Base-by-base conservation (phyloP, 2,888 invertebrate species). In the Acrobasis repandana region DNA sequence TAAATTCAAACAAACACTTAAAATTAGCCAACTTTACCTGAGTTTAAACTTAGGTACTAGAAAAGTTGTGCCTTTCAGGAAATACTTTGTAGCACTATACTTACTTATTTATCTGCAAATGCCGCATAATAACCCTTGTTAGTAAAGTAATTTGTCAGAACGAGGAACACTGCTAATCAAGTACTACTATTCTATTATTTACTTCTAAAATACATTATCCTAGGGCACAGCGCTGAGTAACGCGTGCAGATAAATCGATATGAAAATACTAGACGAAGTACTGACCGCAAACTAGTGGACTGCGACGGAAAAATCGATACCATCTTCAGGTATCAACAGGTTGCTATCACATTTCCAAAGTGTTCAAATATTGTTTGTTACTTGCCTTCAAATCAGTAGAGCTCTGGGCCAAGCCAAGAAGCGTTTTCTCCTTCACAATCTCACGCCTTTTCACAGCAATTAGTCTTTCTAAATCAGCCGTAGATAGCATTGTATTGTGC, bases 361-460 rank as follows among this genome's bases (percentile, higher is more conserved):
- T 61, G 56, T 51, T 59, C 43, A 43, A 11, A n/a, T 43, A 43
- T 5, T 43, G 36, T 15, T 49, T 54, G 18, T 57, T 70, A 80
- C 77, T 80, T 69, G 83, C 82, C 38, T 68, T 64, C 28, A 34
- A 52, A 58, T 65, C 67, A 49, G 67, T 65, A 36, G 64, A 64
- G 38, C 71, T 64, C 28, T 75, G 68, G 46, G 68, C 64, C 61
- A 88, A 70, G 38, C 90, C 90, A 58, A 92, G 74, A 63, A 70
- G 68, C 20, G 70, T 75, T 86, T 91, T 92, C 80, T 92, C 92
- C 63, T 77, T 79, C 73, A 88, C 81, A 75, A 92, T 87, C 77
- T 88, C 87, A 79, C 80, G 82, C 74, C 80, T 89, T 86, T 92
- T 92, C 78, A 73, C 79, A 57, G 78, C 71, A 85, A 92, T 90